Base-by-base conservation (phyloP, 2,113 vertebrate species). In the Dasyornis broadbenti region DNA sequence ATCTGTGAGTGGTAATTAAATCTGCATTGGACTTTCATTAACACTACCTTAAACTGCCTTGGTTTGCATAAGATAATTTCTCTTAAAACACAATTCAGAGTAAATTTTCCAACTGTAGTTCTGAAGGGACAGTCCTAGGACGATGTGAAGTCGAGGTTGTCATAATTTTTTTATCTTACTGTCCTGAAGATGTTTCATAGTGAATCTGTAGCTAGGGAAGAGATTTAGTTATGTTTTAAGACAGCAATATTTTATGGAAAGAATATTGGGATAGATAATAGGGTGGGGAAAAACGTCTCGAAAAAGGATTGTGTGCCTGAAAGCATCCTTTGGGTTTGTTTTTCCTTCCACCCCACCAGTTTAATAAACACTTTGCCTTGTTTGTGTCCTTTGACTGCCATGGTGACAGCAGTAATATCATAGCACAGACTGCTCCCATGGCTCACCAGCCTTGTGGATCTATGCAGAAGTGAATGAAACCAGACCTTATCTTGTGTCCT, bases 271-370 rank as follows among this genome's bases (percentile, higher is more conserved):
- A 54, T 7, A 76, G 19, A 35, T 65, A 70, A 72, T 12, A 31
- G 13, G 13, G 20, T 0, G 1, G 6, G 39, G 2, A 0, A 1
- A 3, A 15, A 44, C 24, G 12, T 6, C 33, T 39, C 33, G 27
- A 54, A 54, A 87, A 88, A 11, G 8, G 47, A 69, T 19, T 77
- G 14, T 73, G 24, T 42, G 40, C 19, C 26, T 69, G 54, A 83
- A 82, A 86, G 12, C 39, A 59, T 65, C 23, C 68, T 75, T n/a
- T 47, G 13, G 31, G 31, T 47, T 64, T 63, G 49, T 70, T 63
- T 50, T 64, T 12, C 17, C 30, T 75, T 68, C 45, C 30, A 30
- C 33, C 15, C 39, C 33, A 59, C 26, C 49, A 87, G 57, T 85
- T 93, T 79, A 77, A 42, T 72, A 80, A 85, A 85, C 27, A 50